A percentile compares a stretch with the other conserved stretches of the same genome.
These are phyloP conservation scores for Esox lucius DNA, from an alignment of 2,797 vertebrate genomes.

Conservation along the genomic window DNA sequence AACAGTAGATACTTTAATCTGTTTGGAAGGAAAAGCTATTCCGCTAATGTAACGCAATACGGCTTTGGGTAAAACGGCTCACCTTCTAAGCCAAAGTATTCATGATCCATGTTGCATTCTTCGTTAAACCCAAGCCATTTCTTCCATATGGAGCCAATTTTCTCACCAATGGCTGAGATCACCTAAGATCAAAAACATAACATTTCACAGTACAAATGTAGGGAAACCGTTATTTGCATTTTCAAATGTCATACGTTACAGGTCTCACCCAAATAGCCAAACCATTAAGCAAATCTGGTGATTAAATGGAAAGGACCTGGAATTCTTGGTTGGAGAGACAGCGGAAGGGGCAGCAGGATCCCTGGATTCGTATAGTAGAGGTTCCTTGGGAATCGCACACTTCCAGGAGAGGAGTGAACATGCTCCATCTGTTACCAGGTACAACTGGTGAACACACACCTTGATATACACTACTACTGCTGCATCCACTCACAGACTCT, in stretches of 20 bases:
- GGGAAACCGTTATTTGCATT: no score
- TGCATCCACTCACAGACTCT: neutral
- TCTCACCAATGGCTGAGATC: constrained; percentile 66
- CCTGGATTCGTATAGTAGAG: constrained; percentile 47
- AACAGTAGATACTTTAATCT: neutral
- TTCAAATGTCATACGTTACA: neutral
- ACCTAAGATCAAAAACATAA: constrained; percentile 53
- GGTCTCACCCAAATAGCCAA: neutral
- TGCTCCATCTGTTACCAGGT: constrained; percentile 68
- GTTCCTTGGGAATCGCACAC: constrained; percentile 56
- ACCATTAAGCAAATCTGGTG: neutral
- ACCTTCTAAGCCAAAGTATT: constrained; percentile 82
- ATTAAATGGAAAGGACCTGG: constrained; percentile 59
- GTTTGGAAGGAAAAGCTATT: neutral
- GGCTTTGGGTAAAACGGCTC: constrained; percentile 35
- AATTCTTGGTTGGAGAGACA: constrained; percentile 75
- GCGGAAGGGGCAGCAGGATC: constrained; percentile 73
- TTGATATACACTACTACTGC: neutral
- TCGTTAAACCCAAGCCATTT: constrained; percentile 79
- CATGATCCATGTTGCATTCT: constrained; percentile 80
- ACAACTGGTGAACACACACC: constrained; percentile 16
- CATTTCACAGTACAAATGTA: neutral
- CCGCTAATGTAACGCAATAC: neutral
- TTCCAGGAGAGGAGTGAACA: constrained; percentile 73
- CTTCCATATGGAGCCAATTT: constrained; percentile 72